Conservation (phyloP, 1,140 invertebrate species). For the Aphelenchoides besseyi region DNA sequence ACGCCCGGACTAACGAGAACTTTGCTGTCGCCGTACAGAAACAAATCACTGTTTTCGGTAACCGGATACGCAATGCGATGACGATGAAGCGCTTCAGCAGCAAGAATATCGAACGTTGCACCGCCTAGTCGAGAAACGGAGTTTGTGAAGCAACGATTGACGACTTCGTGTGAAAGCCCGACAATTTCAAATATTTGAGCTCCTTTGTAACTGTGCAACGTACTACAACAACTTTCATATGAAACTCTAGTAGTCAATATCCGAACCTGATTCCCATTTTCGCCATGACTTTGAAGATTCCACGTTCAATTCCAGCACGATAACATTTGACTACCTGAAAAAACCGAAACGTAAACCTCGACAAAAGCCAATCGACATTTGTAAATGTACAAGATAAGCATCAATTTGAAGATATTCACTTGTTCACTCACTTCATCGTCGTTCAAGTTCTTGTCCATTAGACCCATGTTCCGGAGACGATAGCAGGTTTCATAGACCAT, state of each 20-base stretch:
- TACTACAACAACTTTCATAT: no score
- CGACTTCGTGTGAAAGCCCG: slow-evolving; percentile 82
- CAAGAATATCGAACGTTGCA: slow-evolving; percentile 81
- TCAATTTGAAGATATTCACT: neutral
- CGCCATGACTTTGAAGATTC: slow-evolving; percentile 79
- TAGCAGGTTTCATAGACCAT: slow-evolving; percentile 78
- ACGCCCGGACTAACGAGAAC: slow-evolving; percentile 87
- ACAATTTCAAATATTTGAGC: slow-evolving; percentile 99
- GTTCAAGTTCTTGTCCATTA: slow-evolving; percentile 81
- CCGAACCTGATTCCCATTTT: slow-evolving; percentile 99
- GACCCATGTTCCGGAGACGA: slow-evolving; percentile 67
- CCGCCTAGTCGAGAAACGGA: slow-evolving; percentile 92
- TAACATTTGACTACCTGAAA: slow-evolving; percentile 59
- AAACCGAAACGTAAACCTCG: slow-evolving; percentile 27
- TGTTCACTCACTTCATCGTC: slow-evolving; percentile 69
- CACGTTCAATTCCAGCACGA: slow-evolving; percentile 64
- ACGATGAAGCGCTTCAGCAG: slow-evolving; percentile 79
- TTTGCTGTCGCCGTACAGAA: slow-evolving; percentile 68
- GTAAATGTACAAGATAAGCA: slow-evolving; percentile 7
- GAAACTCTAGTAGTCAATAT: no score
- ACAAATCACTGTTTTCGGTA: slow-evolving; percentile 35
- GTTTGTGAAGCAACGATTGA: slow-evolving; percentile 87
- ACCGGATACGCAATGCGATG: slow-evolving; percentile 76
- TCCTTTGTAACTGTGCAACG: slow-evolving; percentile 96
- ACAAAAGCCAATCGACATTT: neutral